Evolutionary conservation across 1,140 invertebrate species (phyloP), one percentile per base, ranked within the genome.

Genomic region (Drosophila elegans): DNA sequence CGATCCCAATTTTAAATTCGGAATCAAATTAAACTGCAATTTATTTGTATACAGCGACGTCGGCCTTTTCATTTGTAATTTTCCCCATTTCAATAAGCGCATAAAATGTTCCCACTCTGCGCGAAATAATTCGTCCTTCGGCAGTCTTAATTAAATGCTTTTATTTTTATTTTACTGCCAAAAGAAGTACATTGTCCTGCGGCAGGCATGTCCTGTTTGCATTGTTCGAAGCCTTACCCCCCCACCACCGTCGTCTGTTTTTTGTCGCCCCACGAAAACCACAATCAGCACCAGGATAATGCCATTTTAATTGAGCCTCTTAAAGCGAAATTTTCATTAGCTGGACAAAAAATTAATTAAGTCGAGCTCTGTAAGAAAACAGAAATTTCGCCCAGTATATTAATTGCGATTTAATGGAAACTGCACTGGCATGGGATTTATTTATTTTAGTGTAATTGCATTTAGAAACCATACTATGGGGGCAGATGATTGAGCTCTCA

Each of bases 241-340:
- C 2, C 13, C 57, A 27, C 34, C 39, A n/a, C n/a, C 13, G 63
- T 74, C 16, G 16, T 0, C 16, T 55, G 44, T 49, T 41, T 29
- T n/a, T 11, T 4, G 25, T 32, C 12, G 4, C 44, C 32, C 21
- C 32, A 5, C 27, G 6, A 16, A 41, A 48, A 54, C 68, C 48
- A 73, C 55, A 52, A 71, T 49, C 69, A 56, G 41, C 71, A 62
- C 29, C 59, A 76, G 62, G 73, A 76, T 76, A 83, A 83, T 77
- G 57, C 74, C 55, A 41, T 67, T 81, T 85, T 85, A 85, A 85
- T 85, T 85, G 83, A 55, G 60, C 51, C 55, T 60, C 64, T 74
- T 84, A 82, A 55, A 71, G 75, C 53, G 64, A 42, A 59, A 57
- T 78, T 68, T 34, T 46, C 39, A 34, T 51, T 38, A 34, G 29